Conservation (phyloP, 2,113 vertebrate species). For the Paramormyrops kingsleyae region DNA sequence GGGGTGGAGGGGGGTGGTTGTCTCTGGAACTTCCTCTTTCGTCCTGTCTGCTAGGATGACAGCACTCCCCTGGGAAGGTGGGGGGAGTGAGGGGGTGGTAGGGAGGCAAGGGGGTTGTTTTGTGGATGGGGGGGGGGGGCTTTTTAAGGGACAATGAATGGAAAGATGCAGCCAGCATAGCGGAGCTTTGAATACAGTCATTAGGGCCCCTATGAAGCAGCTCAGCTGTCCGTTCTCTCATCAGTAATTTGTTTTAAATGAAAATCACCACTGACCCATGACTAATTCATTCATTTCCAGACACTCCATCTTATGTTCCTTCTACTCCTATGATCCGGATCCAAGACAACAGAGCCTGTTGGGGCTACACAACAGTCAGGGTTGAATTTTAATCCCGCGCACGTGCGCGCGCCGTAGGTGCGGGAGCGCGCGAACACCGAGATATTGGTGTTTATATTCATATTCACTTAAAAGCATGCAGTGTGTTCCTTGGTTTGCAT, state of each 20-base stretch:
- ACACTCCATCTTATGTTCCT: constrained; percentile 71
- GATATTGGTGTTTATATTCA: neutral
- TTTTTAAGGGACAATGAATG: constrained; percentile 26
- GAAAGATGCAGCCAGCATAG: constrained; percentile 63
- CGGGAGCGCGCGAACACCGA: neutral
- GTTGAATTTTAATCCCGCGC: constrained; percentile 7
- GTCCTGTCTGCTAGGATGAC: constrained; percentile 50
- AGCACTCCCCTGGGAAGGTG: constrained; percentile 36
- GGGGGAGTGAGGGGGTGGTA: neutral
- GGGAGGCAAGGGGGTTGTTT: neutral
- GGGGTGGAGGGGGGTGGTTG: constrained; percentile 28
- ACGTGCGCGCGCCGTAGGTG: neutral
- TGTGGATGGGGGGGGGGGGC: neutral
- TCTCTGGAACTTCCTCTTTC: constrained; percentile 42
- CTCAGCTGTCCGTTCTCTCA: constrained; percentile 99
- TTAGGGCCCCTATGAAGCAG: constrained; percentile 84
- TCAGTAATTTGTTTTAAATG: constrained; percentile 99
- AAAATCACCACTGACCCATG: constrained; percentile 99
- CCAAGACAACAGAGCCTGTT: constrained; percentile 16
- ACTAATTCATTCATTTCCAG: constrained; percentile 99
- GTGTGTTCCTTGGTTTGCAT: neutral
- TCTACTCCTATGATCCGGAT: constrained; percentile 13
- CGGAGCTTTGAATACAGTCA: constrained; percentile 74
- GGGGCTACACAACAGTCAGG: neutral
- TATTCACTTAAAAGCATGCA: neutral